Conservation (phyloP, 2,888 invertebrate genomes). For the Drosophila tripunctata region DNA sequence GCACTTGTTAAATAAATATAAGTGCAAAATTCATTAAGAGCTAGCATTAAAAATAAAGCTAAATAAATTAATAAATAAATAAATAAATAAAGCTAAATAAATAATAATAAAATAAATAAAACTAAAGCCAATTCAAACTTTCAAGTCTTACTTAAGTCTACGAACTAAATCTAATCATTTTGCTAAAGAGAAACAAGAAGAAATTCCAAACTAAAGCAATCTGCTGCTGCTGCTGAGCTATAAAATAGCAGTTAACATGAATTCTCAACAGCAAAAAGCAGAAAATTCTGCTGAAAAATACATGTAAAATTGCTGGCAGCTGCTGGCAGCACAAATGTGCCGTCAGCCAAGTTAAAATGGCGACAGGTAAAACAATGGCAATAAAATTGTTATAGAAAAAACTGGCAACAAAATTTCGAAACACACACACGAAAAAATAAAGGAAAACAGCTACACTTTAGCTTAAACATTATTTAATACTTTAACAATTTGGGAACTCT, state of each 20-base stretch:
- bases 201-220: neutral
- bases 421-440: neutral
- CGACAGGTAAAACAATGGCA: slow-evolving; percentile 40
- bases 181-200: neutral
- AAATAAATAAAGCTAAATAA: too few relatives aligned
- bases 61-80: too few relatives aligned
- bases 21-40: neutral
- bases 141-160: too few relatives aligned
- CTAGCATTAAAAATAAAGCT: neutral
- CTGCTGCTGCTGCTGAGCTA: slow-evolving; percentile 7
- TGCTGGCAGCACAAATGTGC: slow-evolving; percentile 36
- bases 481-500: slow-evolving; percentile 33
- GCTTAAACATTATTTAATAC: too few relatives aligned
- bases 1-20: neutral
- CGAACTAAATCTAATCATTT: neutral
- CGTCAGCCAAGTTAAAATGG: slow-evolving; percentile 33
- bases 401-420: slow-evolving; percentile 29
- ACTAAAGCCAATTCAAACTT: too few relatives aligned
- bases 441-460: too few relatives aligned
- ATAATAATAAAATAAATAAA: too few relatives aligned
- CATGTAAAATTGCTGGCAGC: slow-evolving; percentile 28
- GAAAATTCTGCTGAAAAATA: slow-evolving; percentile 7
- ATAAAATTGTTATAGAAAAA: slow-evolving; percentile 52
- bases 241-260: slow-evolving; percentile 19
- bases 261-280: neutral